phyloP scores from a whole-genome alignment of 2,797 vertebrate species.

The Sparus aurata region DNA sequence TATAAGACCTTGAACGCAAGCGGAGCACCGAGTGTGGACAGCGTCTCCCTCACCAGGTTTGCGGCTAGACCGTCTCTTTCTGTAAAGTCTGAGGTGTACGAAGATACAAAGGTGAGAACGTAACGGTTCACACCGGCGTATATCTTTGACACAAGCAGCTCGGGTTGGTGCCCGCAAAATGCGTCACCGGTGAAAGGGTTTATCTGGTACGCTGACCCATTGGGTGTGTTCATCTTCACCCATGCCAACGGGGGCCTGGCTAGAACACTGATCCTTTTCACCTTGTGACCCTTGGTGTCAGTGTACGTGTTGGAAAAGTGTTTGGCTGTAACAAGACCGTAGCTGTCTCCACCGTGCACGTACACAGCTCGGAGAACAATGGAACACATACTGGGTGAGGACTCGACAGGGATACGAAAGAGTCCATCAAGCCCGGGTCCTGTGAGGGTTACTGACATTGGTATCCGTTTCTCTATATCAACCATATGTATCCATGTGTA shows the following conservation, averaged over 20 bases:
- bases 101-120: background rate
- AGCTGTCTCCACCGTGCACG: background rate
- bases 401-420: background rate
- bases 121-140: background rate
- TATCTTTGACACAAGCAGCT: background rate
- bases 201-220: too few species aligned
- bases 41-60: background rate
- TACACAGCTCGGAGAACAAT: background rate
- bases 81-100: background rate
- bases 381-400: background rate
- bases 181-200: background rate
- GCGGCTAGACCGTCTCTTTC: background rate
- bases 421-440: background rate
- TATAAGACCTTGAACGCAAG: slow-evolving; percentile 22
- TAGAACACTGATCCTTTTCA: background rate
- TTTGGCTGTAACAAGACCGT: background rate
- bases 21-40: slow-evolving; percentile 4
- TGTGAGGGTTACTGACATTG: background rate
- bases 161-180: background rate
- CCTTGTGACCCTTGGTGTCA: background rate
- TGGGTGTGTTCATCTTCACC: background rate
- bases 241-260: background rate
- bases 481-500: background rate
- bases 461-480: background rate
- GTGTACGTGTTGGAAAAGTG: background rate